Evolutionary conservation across 2,888 invertebrate species (phyloP), one percentile per base, ranked within the genome.

Genomic region (Diachrysia chrysitis): DNA sequence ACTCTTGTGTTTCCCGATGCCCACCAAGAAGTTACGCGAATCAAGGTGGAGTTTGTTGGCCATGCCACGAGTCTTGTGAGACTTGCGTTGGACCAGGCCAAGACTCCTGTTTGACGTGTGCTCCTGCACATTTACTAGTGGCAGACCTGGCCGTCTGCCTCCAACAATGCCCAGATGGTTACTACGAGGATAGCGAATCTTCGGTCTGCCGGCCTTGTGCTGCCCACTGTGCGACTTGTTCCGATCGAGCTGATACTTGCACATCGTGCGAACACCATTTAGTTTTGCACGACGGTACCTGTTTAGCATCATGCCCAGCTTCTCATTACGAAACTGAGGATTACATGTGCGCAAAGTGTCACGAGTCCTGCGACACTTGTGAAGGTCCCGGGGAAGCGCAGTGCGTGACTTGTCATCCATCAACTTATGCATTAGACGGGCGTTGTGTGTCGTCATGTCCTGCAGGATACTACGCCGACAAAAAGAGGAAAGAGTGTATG

Each of bases 211-310:
- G 97, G 6, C 97, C 98, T 0, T 98, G 98, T 87, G 98, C 98
- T 69, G 97, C 98, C 10, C 98, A 98, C 87, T 98, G 98, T 87
- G 97, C 97, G 29, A 97, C 97, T 69, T 98, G 98, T 85, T 97
- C 97, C 79, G 97, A 98, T 80, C 96, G 97, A 75, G 97, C 98
- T 5, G 97, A 98, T 82, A 96, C 97, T 76, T 98, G 98, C 86
- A 98, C 97, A 51, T 98, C 97, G 79, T 98, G 98, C 89, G 98
- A 98, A 84, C 98, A 98, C 90, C 98, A 98, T 87, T 95, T 98
- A 73, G 97, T 98, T 59, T 96, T 98, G 85, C 97, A 97, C 87
- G 97, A 97, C 76, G 97, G 97, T 84, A 97, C 97, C 83, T 98
- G 98, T 91, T 96, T 98, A 81, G 97, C 98, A 7, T 96, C 98